phyloP scores from a whole-genome alignment of 1,140 invertebrate species.

The Diabrotica undecimpunctata region DNA sequence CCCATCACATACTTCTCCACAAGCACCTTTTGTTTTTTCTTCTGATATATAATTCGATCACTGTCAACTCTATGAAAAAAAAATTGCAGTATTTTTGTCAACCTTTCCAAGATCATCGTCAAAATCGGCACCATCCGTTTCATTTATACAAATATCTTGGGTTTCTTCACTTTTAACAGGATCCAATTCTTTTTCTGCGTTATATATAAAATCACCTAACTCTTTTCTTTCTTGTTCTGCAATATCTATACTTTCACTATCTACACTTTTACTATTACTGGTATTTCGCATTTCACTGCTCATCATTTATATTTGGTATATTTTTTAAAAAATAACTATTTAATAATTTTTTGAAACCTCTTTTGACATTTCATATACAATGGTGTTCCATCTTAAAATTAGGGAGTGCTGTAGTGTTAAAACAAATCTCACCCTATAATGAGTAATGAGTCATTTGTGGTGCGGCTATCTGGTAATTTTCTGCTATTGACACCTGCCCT shows the following conservation, averaged over 20 bases:
- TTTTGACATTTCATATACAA: constrained; percentile 13
- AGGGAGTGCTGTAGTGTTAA: too few relatives aligned
- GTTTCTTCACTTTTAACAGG: constrained; percentile 30
- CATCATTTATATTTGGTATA: constrained; percentile 35
- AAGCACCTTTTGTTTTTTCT: constrained; percentile 85
- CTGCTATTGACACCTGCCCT: too few relatives aligned
- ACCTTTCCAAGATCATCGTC: constrained; percentile 64
- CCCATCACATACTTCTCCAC: constrained; percentile 95
- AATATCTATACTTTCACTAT: constrained; percentile 32
- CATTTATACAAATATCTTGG: constrained; percentile 32
- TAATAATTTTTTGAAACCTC: constrained; percentile 13
- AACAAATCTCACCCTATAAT: too few relatives aligned
- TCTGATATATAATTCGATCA: constrained; percentile 90
- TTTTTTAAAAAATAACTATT: constrained; percentile 3
- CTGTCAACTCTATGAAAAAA: constrained; percentile 93
- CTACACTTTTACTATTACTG: constrained; percentile 34
- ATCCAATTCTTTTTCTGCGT: constrained; percentile 41
- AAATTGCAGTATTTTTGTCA: constrained; percentile 74
- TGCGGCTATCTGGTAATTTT: too few relatives aligned
- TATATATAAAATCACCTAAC: constrained; percentile 42
- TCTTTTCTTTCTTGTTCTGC: constrained; percentile 38
- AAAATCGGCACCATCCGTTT: constrained; percentile 39
- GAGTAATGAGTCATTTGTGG: too few relatives aligned
- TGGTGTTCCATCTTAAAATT: too few relatives aligned
- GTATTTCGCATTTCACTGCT: constrained; percentile 44